Evolutionary conservation across 2,113 vertebrate species (phyloP).

Genomic region (Athene noctua): DNA sequence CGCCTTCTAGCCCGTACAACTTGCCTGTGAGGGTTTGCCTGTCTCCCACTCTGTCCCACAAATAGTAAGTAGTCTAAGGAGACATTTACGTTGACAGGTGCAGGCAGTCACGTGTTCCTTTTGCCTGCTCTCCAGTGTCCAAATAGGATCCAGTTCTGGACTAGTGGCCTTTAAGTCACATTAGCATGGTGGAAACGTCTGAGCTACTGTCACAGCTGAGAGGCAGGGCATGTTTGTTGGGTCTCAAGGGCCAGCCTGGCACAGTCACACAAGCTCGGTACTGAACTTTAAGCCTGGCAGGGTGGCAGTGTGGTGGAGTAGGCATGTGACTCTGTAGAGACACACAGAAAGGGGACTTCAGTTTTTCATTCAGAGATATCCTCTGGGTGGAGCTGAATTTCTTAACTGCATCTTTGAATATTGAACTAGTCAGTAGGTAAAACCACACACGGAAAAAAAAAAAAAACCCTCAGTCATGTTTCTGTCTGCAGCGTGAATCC

Average conservation of each 20-base stretch:
- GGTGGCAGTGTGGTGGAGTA: neutral
- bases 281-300: neutral
- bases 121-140: neutral
- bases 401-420: neutral
- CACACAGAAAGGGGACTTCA: neutral
- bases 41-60: neutral
- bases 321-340: neutral
- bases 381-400: neutral
- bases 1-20: neutral
- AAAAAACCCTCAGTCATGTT: neutral
- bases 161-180: neutral
- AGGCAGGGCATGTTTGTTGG: neutral
- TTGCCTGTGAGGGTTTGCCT: neutral
- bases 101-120: neutral
- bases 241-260: neutral
- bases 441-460: neutral
- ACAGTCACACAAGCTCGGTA: neutral
- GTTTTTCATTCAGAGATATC: neutral
- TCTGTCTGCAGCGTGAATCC: neutral
- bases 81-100: neutral
- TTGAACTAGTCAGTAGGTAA: neutral
- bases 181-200: neutral
- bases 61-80: neutral
- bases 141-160: neutral
- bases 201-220: conserved; percentile 23